Evolutionary conservation across 2,113 vertebrate species (phyloP).

Genomic region (Alligator mississippiensis): DNA sequence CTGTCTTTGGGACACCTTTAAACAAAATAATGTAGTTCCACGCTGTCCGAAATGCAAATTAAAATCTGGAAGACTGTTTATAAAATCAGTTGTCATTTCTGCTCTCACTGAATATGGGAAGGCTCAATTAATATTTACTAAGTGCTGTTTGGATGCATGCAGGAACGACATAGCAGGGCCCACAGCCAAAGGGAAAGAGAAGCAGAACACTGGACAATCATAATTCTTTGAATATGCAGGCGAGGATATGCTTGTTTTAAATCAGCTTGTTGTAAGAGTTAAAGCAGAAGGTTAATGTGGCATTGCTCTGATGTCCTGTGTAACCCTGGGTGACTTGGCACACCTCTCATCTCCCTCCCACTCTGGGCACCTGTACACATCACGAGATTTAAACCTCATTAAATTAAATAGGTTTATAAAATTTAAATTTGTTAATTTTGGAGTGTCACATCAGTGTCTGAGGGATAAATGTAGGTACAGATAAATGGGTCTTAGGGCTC

Average conservation of each 20-base stretch:
- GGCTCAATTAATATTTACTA: not conserved
- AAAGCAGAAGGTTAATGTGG: conserved; percentile 15
- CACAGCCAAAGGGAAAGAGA: not conserved
- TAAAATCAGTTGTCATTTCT: not conserved
- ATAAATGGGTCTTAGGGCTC: too few relatives aligned
- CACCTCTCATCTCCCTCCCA: not conserved
- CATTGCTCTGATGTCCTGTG: not conserved
- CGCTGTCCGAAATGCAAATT: not conserved
- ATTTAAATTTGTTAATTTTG: too few relatives aligned
- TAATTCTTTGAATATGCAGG: not conserved
- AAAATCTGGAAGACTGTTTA: not conserved
- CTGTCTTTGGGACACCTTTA: not conserved
- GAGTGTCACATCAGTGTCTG: too few relatives aligned
- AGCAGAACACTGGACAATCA: not conserved
- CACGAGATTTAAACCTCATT: not conserved
- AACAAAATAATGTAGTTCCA: too few relatives aligned
- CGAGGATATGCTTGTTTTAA: conserved; percentile 46
- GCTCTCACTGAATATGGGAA: not conserved
- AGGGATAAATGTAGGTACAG: too few relatives aligned
- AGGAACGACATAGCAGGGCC: not conserved
- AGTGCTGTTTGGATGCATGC: not conserved
- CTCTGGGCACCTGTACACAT: not conserved
- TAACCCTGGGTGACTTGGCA: not conserved
- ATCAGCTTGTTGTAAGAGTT: conserved; percentile 54
- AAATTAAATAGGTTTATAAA: too few relatives aligned